Percentiles rank a stretch among this genome's conserved stretches.
Conservation (phyloP, 2,888 invertebrate genomes). For the Sarcophaga carnaria region DNA sequence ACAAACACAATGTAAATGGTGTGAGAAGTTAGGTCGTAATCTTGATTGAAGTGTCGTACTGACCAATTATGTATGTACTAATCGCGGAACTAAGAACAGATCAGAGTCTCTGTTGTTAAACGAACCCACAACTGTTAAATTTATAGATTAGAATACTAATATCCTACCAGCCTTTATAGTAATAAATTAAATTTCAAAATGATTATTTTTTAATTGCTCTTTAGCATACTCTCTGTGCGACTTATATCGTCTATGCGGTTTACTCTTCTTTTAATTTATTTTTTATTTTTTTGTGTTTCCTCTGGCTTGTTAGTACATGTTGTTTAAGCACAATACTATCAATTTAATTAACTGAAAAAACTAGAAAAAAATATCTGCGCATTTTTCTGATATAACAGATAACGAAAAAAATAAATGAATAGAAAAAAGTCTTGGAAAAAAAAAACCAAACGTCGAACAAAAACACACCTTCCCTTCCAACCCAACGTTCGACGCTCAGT, state of each 20-base stretch:
- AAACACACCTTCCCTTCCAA: background rate
- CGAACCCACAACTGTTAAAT: too few relatives aligned
- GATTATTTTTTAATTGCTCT: too few relatives aligned
- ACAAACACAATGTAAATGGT: too few relatives aligned
- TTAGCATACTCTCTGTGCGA: background rate
- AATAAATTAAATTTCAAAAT: too few relatives aligned
- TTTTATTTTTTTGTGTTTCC: background rate
- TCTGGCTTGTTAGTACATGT: conserved; percentile 1
- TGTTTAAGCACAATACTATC: conserved; percentile 28
- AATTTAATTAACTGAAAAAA: conserved; percentile 32
- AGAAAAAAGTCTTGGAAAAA: background rate
- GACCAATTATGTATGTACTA: too few relatives aligned
- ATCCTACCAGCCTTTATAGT: too few relatives aligned
- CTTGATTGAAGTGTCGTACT: too few relatives aligned
- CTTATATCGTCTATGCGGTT: background rate
- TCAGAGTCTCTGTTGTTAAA: too few relatives aligned
- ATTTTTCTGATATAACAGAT: background rate
- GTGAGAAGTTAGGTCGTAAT: too few relatives aligned
- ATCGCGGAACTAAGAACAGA: too few relatives aligned
- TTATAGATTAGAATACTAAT: too few relatives aligned
- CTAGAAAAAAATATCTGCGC: background rate
- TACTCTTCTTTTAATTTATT: conserved; percentile 22
- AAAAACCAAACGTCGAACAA: background rate
- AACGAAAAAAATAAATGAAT: background rate
- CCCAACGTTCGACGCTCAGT: background rate